phyloP scores from a whole-genome alignment of 1,140 invertebrate genomes.

The Drosophila erecta region DNA sequence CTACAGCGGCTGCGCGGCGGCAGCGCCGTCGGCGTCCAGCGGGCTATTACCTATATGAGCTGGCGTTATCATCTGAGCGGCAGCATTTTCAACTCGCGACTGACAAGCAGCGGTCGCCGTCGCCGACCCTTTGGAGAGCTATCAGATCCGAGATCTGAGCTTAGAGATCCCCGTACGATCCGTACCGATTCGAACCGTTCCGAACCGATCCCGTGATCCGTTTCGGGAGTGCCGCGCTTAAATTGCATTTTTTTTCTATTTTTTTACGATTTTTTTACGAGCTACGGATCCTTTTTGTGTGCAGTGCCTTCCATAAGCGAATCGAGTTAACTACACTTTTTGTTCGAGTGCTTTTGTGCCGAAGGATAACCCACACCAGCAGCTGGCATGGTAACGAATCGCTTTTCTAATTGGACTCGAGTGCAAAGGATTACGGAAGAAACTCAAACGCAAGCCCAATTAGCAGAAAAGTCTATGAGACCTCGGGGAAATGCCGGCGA shows the following conservation, averaged over 20 bases:
- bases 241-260: conserved; percentile 4
- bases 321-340: conserved; percentile 7
- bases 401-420: conserved; percentile 50
- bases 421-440: conserved; percentile 37
- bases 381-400: conserved; percentile 49
- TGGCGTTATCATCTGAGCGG: conserved; percentile 75
- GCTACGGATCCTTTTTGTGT: conserved; percentile 19
- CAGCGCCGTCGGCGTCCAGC: conserved; percentile 14
- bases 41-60: conserved; percentile 78
- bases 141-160: conserved; percentile 6
- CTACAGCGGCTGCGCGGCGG: conserved; percentile 35
- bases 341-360: conserved; percentile 34
- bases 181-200: background rate
- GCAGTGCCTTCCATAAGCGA: background rate
- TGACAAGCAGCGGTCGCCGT: conserved; percentile 73
- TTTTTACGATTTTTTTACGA: conserved; percentile 2
- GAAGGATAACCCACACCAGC: conserved; percentile 41
- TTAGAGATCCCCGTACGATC: background rate
- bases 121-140: conserved; percentile 32
- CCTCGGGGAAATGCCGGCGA: background rate
- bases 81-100: conserved; percentile 81
- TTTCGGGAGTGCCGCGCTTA: conserved; percentile 15
- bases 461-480: background rate
- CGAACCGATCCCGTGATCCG: conserved; percentile 20
- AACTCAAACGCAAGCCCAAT: conserved; percentile 19